phyloP scores from a whole-genome alignment of 2,113 vertebrate species.

The Bos indicus region DNA sequence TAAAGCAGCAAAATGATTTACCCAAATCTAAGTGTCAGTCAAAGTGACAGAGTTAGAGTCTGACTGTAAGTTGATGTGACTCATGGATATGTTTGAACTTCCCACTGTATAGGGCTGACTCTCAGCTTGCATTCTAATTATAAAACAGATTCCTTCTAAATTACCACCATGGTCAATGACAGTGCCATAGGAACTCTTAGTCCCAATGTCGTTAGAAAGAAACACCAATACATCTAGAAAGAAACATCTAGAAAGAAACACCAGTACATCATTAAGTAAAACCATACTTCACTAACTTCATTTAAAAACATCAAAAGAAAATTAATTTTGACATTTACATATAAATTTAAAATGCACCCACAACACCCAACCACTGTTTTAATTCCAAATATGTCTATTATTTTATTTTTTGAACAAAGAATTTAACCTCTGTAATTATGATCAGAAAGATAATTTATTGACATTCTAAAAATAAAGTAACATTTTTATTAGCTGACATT shows the following conservation, averaged over 20 bases:
- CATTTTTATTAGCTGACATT: conserved; percentile 38
- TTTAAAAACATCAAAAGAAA: conserved; percentile 21
- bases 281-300: neutral
- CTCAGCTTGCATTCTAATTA: neutral
- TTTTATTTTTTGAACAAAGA: conserved; percentile 35
- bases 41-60: neutral
- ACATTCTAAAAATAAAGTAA: conserved; percentile 42
- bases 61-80: neutral
- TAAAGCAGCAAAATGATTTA: neutral
- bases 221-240: neutral
- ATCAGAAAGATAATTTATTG: conserved; percentile 25
- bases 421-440: conserved; percentile 52
- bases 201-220: neutral
- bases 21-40: neutral
- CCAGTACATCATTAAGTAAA: neutral
- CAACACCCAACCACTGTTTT: neutral
- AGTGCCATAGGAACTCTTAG: neutral
- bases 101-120: neutral
- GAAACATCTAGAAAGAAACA: neutral
- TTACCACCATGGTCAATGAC: neutral
- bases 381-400: conserved; percentile 35
- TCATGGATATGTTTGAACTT: neutral
- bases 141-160: neutral
- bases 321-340: conserved; percentile 45
- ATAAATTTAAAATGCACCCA: neutral